Percentiles rank a stretch among this genome's conserved stretches.
These are phyloP conservation scores for Sakesphorus luctuosus DNA, from an alignment of 2,113 vertebrate species.

Conservation along the genomic window DNA sequence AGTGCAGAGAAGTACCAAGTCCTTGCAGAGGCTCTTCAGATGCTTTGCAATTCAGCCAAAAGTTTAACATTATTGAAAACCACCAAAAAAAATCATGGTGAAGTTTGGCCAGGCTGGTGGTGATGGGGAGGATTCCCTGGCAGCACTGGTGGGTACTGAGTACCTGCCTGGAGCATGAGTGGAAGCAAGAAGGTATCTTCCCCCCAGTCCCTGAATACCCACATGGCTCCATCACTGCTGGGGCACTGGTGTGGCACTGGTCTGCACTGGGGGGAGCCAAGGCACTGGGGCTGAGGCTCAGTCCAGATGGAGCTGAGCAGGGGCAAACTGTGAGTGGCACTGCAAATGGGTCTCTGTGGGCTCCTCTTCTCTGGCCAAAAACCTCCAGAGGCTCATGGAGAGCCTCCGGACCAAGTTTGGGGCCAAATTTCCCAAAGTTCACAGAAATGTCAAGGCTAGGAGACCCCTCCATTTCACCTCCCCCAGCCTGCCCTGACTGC, in stretches of 20 bases:
- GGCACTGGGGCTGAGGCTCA: rapidly evolving
- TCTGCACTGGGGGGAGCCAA: not conserved
- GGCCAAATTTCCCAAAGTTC: not conserved
- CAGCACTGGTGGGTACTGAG: not conserved
- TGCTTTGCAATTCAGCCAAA: not conserved
- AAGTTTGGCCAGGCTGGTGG: not conserved
- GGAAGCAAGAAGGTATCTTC: not conserved
- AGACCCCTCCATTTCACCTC: not conserved
- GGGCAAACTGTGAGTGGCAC: not conserved
- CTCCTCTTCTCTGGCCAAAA: not conserved
- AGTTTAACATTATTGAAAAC: not conserved
- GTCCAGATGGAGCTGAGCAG: not conserved
- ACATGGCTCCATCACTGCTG: not conserved
- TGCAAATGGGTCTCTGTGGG: rapidly evolving
- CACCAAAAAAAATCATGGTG: not conserved
- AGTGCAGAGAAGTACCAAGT: not conserved
- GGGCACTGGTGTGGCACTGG: not conserved
- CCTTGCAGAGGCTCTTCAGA: not conserved
- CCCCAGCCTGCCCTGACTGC: not conserved
- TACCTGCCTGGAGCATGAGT: not conserved
- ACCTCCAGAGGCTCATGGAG: not conserved
- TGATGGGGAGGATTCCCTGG: not conserved
- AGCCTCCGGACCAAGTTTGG: not conserved
- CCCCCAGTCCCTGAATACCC: no score
- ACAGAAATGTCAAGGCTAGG: not conserved